A percentile compares a stretch with the other conserved stretches of the same genome.
Evolutionary conservation across 37 sponge, comb jelly and placozoan species (phyloP).

Genomic region (Chondrilla cf. caribensis): DNA sequence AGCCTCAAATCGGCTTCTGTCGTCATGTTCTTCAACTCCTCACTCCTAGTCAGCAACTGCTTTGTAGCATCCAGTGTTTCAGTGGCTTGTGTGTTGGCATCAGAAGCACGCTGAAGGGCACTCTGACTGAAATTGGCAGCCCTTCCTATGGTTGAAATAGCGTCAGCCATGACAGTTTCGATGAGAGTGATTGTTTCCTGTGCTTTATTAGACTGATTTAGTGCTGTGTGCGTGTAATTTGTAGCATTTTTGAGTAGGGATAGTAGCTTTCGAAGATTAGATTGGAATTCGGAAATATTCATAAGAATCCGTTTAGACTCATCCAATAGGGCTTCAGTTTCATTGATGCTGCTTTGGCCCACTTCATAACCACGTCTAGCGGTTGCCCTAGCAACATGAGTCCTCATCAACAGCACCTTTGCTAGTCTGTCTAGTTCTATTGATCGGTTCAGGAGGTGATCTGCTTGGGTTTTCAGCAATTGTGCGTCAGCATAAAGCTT

Average conservation of each 20-base stretch:
- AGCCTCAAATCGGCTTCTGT: not conserved
- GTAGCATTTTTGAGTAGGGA: not conserved
- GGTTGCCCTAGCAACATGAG: conserved; percentile 4
- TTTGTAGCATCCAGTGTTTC: not conserved
- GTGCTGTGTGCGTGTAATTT: not conserved
- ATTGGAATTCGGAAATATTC: not conserved
- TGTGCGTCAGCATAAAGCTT: not conserved
- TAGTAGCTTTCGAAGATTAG: not conserved
- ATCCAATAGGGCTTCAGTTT: not conserved
- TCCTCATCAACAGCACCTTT: conserved; percentile 6
- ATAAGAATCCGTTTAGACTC: not conserved
- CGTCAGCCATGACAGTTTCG: not conserved
- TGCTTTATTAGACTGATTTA: not conserved
- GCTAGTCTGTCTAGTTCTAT: conserved; percentile 6
- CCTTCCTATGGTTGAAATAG: not conserved
- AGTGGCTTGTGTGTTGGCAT: not conserved
- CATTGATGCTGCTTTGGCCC: conserved; percentile 23
- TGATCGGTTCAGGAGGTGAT: not conserved
- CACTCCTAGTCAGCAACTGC: not conserved
- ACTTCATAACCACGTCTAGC: not conserved
- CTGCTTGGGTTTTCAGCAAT: not conserved
- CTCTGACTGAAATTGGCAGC: not conserved
- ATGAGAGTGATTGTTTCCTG: not conserved
- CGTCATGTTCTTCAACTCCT: not conserved
- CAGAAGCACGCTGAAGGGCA: not conserved